Base-by-base conservation (phyloP, 2,888 invertebrate genomes). In the Leucozona laternaria region DNA sequence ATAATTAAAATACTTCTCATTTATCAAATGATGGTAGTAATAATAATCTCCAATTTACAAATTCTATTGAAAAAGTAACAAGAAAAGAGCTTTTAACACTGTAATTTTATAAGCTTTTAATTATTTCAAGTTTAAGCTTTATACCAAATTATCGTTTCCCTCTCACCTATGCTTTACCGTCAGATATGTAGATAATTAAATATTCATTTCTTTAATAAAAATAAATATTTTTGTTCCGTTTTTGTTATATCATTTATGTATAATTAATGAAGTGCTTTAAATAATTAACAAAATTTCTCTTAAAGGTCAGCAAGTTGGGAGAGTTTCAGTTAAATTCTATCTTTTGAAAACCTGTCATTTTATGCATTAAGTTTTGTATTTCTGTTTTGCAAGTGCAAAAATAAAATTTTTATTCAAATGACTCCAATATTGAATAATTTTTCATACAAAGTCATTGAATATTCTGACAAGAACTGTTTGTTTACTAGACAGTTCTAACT, bases 21-120 rank as follows among this genome's bases (percentile, higher is more conserved):
- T 34, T n/a, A 31, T 34, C 1, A 11, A 17, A 11, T 25, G 10
- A 17, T 1, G 10, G 2, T 34, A 34, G 2, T 34, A 34, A 57
- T 58, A 34, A 20, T 37, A 31, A 45, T 13, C 22, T 66, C 13
- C 20, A 45, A 25, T 15, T 45, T 22, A 57, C 22, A 43, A 17
- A 4, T 55, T 55, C n/a, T 31, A 20, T 6, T 48, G 15, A 31
- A 28, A 37, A 58, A 58, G n/a, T 20, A 58, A 58, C 20, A 58
- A 20, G 7, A 31, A 7, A 64, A 55, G 28, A 66, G 55, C 64
- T 75, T 77, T 77, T 4, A 58, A 40, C 11, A n/a, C 37, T 50
- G 17, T 7, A 25, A 15, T 37, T 60, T 11, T 6, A 20, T 22
- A 22, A 70, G 70, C 50, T 58, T 37, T 58, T 10, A 15, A 40